Evolutionary conservation across 2,797 vertebrate genomes (phyloP).

Genomic region (Hylomyscus alleni): DNA sequence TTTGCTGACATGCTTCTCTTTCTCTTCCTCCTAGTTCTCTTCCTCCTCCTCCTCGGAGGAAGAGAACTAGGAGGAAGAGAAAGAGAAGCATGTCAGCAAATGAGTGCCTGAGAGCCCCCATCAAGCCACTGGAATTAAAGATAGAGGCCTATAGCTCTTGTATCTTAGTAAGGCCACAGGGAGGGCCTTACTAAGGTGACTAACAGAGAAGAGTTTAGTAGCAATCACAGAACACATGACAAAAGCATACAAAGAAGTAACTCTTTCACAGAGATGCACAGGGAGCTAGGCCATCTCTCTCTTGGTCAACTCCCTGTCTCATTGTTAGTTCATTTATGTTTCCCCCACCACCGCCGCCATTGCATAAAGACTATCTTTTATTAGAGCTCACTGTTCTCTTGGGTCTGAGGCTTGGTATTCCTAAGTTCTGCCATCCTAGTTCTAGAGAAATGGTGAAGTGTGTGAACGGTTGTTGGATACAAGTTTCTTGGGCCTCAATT

Average conservation of each 20-base stretch:
- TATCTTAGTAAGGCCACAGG: not conserved
- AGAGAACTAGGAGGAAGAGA: too few relatives aligned
- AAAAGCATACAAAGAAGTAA: not conserved
- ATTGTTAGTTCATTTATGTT: not conserved
- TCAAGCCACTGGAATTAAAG: not conserved
- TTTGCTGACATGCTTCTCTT: too few relatives aligned
- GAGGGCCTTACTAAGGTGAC: not conserved
- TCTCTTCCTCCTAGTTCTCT: too few relatives aligned
- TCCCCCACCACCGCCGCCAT: too few relatives aligned
- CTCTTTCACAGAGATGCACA: not conserved
- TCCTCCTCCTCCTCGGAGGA: too few relatives aligned
- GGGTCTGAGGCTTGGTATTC: not conserved
- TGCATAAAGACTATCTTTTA: not conserved
- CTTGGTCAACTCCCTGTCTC: not conserved
- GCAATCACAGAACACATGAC: not conserved
- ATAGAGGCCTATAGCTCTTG: not conserved
- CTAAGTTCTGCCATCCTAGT: not conserved
- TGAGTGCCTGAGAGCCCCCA: not conserved
- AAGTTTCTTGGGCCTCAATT: not conserved
- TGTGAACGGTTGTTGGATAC: not conserved
- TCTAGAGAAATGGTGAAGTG: not conserved
- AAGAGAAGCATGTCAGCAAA: not conserved
- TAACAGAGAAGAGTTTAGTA: not conserved
- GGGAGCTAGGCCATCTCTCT: not conserved
- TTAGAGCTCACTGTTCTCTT: not conserved